Percentiles rank a stretch among this genome's conserved stretches.
Conservation (phyloP, 2,797 vertebrate species). For the Liasis olivaceus region DNA sequence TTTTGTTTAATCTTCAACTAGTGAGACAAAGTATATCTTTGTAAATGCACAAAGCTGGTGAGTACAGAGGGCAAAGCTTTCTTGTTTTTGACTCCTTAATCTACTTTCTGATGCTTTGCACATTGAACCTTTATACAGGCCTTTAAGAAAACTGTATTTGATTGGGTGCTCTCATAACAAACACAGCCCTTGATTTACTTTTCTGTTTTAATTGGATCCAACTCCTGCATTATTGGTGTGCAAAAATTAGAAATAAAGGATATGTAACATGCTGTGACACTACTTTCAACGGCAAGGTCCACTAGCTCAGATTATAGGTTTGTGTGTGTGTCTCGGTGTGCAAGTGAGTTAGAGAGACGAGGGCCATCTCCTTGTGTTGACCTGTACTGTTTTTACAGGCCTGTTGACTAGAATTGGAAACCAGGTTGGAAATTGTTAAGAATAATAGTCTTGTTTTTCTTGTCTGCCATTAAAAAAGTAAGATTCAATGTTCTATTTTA, state of each 20-base stretch:
- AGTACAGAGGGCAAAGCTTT: neutral
- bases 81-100: neutral
- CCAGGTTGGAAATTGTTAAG: neutral
- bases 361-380: neutral
- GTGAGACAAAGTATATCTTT: neutral
- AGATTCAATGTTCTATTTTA: neutral
- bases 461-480: neutral
- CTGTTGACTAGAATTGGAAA: neutral
- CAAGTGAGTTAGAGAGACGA: neutral
- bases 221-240: neutral
- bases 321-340: neutral
- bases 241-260: neutral
- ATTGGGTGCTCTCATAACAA: neutral
- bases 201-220: neutral
- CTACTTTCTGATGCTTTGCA: neutral
- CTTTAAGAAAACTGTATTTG: neutral
- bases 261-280: neutral
- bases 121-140: neutral
- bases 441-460: neutral
- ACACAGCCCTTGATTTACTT: neutral
- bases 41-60: neutral
- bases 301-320: neutral
- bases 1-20: neutral
- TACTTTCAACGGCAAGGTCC: neutral
- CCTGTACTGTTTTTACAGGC: neutral